Evolutionary conservation across 2,888 invertebrate species (phyloP).

Genomic region (Seladonia tumulorum): DNA sequence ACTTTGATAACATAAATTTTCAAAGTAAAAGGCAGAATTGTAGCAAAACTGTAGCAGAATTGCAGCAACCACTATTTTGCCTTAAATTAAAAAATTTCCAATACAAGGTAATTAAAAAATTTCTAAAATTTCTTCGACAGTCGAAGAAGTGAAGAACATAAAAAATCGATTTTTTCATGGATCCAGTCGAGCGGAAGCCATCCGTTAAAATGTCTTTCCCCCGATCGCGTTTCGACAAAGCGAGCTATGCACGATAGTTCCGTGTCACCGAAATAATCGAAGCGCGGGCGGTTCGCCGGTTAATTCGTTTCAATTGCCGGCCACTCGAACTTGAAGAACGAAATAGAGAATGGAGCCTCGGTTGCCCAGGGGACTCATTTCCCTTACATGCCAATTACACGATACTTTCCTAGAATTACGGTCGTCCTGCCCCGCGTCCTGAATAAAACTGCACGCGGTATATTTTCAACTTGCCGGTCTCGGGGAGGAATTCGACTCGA

Average conservation of each 20-base stretch:
- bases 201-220: neutral
- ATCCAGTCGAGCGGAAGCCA: neutral
- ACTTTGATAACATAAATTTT: too few species aligned
- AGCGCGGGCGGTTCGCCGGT: neutral
- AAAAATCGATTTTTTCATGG: neutral
- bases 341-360: neutral
- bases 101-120: too few species aligned
- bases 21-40: too few species aligned
- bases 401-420: conserved; percentile 37
- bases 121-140: neutral
- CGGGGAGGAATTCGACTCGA: conserved; percentile 47
- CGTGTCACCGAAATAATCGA: neutral
- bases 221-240: neutral
- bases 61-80: too few species aligned
- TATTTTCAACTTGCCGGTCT: conserved; percentile 19
- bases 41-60: too few species aligned
- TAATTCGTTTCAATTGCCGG: neutral
- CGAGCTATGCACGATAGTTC: neutral
- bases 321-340: neutral
- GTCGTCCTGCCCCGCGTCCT: neutral
- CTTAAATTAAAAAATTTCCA: too few species aligned
- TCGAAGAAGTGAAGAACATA: neutral
- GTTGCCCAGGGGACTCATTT: neutral
- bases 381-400: conserved; percentile 42
- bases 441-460: conserved; percentile 31